Evolutionary conservation across 2,113 vertebrate genomes (phyloP).

Genomic region (Hydrolagus affinis): DNA sequence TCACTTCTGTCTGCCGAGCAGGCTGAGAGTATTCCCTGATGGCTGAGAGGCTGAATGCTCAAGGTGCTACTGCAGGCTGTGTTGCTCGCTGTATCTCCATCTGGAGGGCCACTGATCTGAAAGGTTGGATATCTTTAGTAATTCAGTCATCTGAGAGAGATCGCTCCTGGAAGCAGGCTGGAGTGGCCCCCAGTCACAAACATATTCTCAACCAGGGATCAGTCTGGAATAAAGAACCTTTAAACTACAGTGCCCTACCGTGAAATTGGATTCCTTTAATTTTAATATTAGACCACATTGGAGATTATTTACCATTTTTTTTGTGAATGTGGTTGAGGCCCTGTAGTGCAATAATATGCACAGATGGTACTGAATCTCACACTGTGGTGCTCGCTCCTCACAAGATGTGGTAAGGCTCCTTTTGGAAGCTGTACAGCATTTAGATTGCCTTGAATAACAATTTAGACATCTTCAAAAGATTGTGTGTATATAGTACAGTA

Average conservation of each 20-base stretch:
- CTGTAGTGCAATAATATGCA: background rate
- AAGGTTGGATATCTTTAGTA: conserved; percentile 12
- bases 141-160: conserved; percentile 12
- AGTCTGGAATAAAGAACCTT: background rate
- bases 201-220: conserved; percentile 14
- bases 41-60: background rate
- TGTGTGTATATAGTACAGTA: no score
- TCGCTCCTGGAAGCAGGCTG: background rate
- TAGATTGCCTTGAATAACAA: no score
- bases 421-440: no score
- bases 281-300: background rate
- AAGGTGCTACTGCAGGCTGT: conserved; percentile 21
- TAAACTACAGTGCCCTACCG: background rate
- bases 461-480: no score
- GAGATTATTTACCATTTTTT: background rate
- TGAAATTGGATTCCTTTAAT: background rate
- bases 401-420: no score
- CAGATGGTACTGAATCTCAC: background rate
- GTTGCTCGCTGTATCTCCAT: conserved; percentile 6
- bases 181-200: background rate
- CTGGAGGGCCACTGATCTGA: conserved; percentile 12
- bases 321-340: background rate
- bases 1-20: background rate
- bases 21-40: conserved; percentile 5
- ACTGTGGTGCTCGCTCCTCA: no score